Base-by-base conservation (phyloP, 2,113 vertebrate genomes). In the Chelonoidis abingdonii region DNA sequence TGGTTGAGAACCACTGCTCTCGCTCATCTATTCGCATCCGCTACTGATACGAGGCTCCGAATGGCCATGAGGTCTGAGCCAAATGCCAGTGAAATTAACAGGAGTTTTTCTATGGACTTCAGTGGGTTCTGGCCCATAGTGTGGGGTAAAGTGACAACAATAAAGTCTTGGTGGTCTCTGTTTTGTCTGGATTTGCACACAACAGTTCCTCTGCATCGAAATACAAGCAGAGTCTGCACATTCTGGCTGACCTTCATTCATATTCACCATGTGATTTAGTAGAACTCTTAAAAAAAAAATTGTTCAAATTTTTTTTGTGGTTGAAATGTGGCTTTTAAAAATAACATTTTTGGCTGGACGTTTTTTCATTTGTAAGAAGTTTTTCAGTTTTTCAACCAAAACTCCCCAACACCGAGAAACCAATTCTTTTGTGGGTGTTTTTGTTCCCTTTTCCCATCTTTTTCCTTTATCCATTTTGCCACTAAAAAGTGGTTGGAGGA, bases 11-110 rank as follows among this genome's bases (percentile, higher is more conserved):
- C 79, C 57, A 50, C 78, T 13, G 84, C 79, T 31, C 24, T 81
- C 10, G 16, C 57, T 80, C 49, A 31, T 0, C 17, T 4, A 2
- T 13, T 41, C 75, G 27, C 10, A 47, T 41, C 24, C 11, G 2
- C 38, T 78, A 12, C 12, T 44, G n/a, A 38, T 75, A 10, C 12
- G 38, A 75, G 24, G 38, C 24, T 41, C 38, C 38, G 6, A 35
- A 6, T 65, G 14, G 62, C 14, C 62, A 35, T 65, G 62, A 35
- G 65, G 35, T n/a, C 65, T 72, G 65, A 38, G 38, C 65, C n/a
- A 38, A 38, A 72, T 8, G n/a, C 35, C n/a, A 21, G 16, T 72
- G 65, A 72, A 38, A 38, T 72, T 38, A 38, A 72, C 8, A 38
- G 65, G 65, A 69, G n/a, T 72, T 19, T n/a, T 38, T 62, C 59